Evolutionary conservation across 2,888 invertebrate genomes (phyloP).

Genomic region (Zhuqinia jingwanae): DNA sequence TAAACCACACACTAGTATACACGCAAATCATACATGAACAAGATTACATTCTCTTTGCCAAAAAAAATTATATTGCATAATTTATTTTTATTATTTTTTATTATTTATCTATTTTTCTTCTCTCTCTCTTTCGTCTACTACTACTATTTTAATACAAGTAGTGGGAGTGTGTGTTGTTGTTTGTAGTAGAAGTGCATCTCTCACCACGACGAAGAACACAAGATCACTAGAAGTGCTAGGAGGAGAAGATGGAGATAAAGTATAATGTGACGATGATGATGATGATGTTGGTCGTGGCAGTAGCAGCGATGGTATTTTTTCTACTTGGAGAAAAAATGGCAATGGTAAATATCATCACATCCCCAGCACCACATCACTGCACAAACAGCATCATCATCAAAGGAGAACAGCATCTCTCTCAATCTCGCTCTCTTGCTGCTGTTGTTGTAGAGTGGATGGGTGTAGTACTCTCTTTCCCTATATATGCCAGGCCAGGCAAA

Average conservation of each 20-base stretch:
- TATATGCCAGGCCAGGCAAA: not conserved
- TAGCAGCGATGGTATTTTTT: constrained; percentile 1
- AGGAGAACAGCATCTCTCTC: not conserved
- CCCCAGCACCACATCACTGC: constrained; percentile 35
- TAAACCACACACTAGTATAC: constrained; percentile 28
- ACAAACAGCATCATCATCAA: not conserved
- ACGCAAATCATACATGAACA: constrained; percentile 1
- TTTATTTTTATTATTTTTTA: constrained; percentile 46
- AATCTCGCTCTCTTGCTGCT: no score
- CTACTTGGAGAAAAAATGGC: constrained; percentile 21
- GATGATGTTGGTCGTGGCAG: not conserved
- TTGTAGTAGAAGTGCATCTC: constrained; percentile 19
- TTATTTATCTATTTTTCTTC: constrained; percentile 27
- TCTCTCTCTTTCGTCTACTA: not conserved
- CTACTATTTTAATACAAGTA: not conserved
- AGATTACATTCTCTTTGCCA: constrained; percentile 13
- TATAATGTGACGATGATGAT: no score
- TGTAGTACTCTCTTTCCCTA: not conserved
- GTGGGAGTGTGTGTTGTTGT: no score
- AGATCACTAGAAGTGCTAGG: constrained; percentile 41
- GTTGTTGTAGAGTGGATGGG: constrained; percentile 28
- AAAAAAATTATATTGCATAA: constrained; percentile 49
- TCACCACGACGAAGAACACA: constrained; percentile 27
- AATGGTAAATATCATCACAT: constrained; percentile 47
- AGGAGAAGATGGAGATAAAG: constrained; percentile 38